Evolutionary conservation across 2,797 vertebrate species (phyloP).

Genomic region (Clamator glandarius): DNA sequence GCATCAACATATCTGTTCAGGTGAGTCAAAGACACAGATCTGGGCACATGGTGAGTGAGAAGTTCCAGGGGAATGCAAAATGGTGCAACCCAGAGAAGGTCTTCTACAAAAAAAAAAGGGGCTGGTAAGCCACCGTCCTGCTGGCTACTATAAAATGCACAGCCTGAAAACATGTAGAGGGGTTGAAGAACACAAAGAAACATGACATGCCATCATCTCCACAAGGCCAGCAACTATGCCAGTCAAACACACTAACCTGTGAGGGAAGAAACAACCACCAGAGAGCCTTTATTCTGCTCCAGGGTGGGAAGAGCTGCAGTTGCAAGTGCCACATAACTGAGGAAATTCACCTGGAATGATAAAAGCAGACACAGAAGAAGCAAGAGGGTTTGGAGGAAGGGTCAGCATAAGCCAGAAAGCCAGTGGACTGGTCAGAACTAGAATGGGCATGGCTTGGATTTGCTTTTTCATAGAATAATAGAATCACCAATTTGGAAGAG

Average conservation of each 20-base stretch:
- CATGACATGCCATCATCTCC: neutral
- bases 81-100: too few relatives aligned
- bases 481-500: too few relatives aligned
- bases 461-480: too few relatives aligned
- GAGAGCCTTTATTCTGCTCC: constrained; percentile 81
- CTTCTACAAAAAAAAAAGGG: neutral
- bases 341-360: constrained; percentile 87
- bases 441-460: neutral
- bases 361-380: neutral
- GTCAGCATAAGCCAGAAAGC: neutral
- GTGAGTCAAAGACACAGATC: too few relatives aligned
- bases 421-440: neutral
- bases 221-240: neutral
- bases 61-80: neutral
- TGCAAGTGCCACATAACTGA: constrained; percentile 87
- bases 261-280: constrained; percentile 87
- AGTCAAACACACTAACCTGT: constrained; percentile 75
- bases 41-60: neutral
- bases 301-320: constrained; percentile 82
- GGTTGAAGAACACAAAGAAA: neutral
- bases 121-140: neutral
- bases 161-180: neutral
- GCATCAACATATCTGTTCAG: too few relatives aligned
- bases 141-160: neutral
- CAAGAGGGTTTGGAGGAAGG: neutral